Evolutionary conservation across 1,140 invertebrate species (phyloP).

Genomic region (Popillia japonica): DNA sequence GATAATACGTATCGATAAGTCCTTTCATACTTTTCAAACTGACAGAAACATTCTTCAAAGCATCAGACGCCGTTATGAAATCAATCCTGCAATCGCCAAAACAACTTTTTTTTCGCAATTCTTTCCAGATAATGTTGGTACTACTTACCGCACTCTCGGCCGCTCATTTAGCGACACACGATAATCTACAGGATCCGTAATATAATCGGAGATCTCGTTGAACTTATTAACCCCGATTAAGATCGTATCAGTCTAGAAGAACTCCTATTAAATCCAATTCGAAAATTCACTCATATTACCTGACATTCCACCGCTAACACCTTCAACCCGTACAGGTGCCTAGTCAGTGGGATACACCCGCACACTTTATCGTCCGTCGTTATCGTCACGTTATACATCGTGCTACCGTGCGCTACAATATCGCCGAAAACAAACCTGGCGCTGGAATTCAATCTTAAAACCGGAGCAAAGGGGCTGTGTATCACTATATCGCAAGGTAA

Average conservation of each 20-base stretch:
- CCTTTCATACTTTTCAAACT: conserved; percentile 48
- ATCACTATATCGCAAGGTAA: conserved; percentile 53
- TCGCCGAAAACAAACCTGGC: conserved; percentile 49
- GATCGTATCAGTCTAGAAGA: conserved; percentile 54
- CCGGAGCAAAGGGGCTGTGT: conserved; percentile 46
- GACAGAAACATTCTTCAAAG: conserved; percentile 53
- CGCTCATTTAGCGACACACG: conserved; percentile 55
- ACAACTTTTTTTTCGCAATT: background rate
- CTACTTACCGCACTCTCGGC: conserved; percentile 52
- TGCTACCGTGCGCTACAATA: conserved; percentile 51
- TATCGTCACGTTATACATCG: conserved; percentile 49
- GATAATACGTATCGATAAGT: conserved; percentile 54
- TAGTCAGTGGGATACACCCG: conserved; percentile 42
- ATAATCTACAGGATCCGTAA: conserved; percentile 56
- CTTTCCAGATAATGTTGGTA: background rate
- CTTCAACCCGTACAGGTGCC: conserved; percentile 48
- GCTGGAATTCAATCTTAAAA: conserved; percentile 46
- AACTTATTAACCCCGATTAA: conserved; percentile 51
- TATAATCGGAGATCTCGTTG: conserved; percentile 50
- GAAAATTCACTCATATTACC: conserved; percentile 36
- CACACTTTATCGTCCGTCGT: conserved; percentile 48
- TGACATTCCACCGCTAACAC: conserved; percentile 52
- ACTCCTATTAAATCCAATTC: background rate
- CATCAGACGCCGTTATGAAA: conserved; percentile 50
- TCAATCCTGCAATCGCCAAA: conserved; percentile 50